Evolutionary conservation across 2,113 vertebrate genomes (phyloP).

Genomic region (Physeter macrocephalus): DNA sequence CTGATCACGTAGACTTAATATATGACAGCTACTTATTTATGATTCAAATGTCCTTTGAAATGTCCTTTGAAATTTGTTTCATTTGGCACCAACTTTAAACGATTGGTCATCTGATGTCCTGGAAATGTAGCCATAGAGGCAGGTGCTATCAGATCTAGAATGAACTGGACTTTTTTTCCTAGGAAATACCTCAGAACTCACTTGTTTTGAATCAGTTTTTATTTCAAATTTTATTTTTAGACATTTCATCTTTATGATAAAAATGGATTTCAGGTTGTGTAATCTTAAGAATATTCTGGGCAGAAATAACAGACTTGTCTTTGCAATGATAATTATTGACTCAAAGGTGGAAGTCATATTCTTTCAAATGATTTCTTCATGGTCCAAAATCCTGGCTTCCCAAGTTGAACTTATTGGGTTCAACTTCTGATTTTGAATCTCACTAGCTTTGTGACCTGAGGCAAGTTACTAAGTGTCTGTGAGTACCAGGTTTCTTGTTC

Average conservation of each 20-base stretch:
- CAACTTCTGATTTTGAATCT: background rate
- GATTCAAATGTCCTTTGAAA: slow-evolving; percentile 5
- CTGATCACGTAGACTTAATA: background rate
- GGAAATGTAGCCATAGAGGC: background rate
- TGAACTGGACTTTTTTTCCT: background rate
- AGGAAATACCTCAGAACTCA: background rate
- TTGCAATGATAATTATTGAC: background rate
- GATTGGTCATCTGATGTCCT: background rate
- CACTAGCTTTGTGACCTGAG: background rate
- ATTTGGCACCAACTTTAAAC: background rate
- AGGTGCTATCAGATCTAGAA: background rate
- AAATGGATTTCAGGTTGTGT: background rate
- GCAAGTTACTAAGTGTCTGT: background rate
- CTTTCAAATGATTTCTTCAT: background rate
- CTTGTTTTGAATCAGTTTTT: background rate
- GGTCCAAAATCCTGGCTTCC: background rate
- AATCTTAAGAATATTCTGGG: background rate
- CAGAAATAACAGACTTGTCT: background rate
- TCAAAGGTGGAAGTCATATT: background rate
- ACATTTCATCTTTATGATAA: background rate
- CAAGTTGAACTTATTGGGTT: background rate
- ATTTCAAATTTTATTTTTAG: slow-evolving; percentile 13
- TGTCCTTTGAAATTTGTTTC: background rate
- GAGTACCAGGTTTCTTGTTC: background rate
- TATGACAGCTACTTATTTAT: background rate